Base-by-base conservation (phyloP, 2,113 vertebrate species). In the Synodontis membranacea region DNA sequence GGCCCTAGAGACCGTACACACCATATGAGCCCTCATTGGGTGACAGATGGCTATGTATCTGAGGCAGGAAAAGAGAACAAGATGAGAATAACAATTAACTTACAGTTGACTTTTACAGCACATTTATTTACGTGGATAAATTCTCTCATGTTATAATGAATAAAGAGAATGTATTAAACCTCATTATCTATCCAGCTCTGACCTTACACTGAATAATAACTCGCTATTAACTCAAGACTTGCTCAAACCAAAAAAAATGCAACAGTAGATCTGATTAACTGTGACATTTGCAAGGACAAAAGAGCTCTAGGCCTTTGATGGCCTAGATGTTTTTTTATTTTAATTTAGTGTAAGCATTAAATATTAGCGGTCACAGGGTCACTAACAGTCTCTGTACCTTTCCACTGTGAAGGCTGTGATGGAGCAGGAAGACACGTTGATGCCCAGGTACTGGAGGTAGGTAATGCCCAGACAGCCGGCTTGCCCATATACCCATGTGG, bases 391-490 rank as follows among this genome's bases (percentile, higher is more conserved):
- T 39, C n/a, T 93, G 92, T 91, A 96, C 95, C 95, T 96, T 90
- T 96, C 96, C 80, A 95, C 94, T 0, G 94, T 96, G 91, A 96
- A 96, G 7, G 94, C 96, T 0, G 94, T 95, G 90, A 96, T 96
- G 88, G 95, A 96, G 89, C 95, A 96, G 64, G 95, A 97, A 0
- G 96, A 97, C 34, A 93, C 94, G 0, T 94, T 95, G 88, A 97
- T 97, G 83, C 96, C 96, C 91, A 96, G 93, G 87, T 96, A 96
- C 92, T 96, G 94, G 31, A 96, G 93, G 92, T 96, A 96, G 89
- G 95, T 96, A 91, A 96, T 96, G 14, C 92, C 95, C 70, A 95
- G 90, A 76, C 95, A 96, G 37, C 96, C 92, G 0, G 91, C 91
- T 0, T 95, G 93, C 3, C 96, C 95, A 0, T 94, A 96, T 34